Conservation (phyloP, 2,113 vertebrate species). For the Pituophis catenifer region DNA sequence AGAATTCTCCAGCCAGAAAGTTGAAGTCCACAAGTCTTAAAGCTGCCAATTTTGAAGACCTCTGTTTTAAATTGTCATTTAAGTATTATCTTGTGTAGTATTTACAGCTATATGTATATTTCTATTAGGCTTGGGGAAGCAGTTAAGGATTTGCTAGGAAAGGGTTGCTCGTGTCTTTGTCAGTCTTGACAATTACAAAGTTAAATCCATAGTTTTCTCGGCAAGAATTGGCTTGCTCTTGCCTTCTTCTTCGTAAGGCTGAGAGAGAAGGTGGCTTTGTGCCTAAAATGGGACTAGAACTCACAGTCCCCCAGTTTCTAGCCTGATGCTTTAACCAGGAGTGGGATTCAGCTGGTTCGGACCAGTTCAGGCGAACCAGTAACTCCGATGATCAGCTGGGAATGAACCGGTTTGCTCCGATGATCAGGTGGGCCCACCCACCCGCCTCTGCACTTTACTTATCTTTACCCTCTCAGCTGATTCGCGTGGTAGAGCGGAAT, state of each 20-base stretch:
- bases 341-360: not conserved
- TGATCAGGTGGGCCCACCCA: too few species aligned
- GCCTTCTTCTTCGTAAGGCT: not conserved
- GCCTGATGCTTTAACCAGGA: not conserved
- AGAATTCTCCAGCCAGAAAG: too few species aligned
- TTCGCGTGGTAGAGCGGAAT: too few species aligned
- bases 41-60: too few species aligned
- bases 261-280: not conserved
- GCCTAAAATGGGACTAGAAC: not conserved
- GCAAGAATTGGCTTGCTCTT: not conserved
- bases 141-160: not conserved
- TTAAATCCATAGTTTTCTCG: not conserved
- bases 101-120: not conserved
- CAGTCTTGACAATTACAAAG: not conserved
- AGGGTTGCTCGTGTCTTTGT: too few species aligned
- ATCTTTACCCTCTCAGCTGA: too few species aligned
- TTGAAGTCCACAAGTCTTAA: too few species aligned
- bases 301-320: not conserved
- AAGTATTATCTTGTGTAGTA: not conserved
- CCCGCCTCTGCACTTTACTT: too few species aligned
- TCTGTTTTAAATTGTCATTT: not conserved
- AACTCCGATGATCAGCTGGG: too few species aligned
- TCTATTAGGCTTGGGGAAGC: not conserved
- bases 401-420: too few species aligned
- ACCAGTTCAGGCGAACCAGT: too few species aligned